Percentiles rank a stretch among this genome's conserved stretches.
Conservation (phyloP, 2,888 invertebrate species). For the Arctia plantaginis region DNA sequence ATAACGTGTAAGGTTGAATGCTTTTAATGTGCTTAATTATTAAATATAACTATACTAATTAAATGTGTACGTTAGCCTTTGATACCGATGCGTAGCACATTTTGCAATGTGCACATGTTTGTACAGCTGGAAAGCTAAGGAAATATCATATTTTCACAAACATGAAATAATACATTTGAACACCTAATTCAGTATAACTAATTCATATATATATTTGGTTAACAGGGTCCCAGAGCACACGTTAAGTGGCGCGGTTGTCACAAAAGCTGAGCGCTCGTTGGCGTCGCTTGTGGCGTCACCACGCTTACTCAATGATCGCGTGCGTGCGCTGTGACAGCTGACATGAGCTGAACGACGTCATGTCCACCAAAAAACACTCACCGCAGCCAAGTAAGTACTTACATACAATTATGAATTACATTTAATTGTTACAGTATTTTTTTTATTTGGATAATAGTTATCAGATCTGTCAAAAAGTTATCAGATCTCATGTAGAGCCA, state of each 20-base stretch:
- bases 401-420: conserved; percentile 17
- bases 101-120: too few species aligned
- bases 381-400: conserved; percentile 77
- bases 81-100: too few species aligned
- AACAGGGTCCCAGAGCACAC: conserved; percentile 18
- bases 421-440: too few species aligned
- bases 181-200: background rate
- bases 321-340: conserved; percentile 81
- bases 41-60: too few species aligned
- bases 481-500: too few species aligned
- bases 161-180: background rate
- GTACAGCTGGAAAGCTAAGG: too few species aligned
- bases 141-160: too few species aligned
- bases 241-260: conserved; percentile 5
- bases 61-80: too few species aligned
- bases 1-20: too few species aligned
- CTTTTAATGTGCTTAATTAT: too few species aligned
- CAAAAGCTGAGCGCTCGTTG: conserved; percentile 42
- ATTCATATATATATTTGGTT: background rate
- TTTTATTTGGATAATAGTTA: too few species aligned
- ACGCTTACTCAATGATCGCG: conserved; percentile 71
- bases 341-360: conserved; percentile 78
- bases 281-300: conserved; percentile 47
- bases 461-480: too few species aligned
- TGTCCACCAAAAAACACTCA: conserved; percentile 83